These are phyloP conservation scores for Pandion haliaetus DNA, from an alignment of 2,113 vertebrate genomes.

Conservation along the genomic window DNA sequence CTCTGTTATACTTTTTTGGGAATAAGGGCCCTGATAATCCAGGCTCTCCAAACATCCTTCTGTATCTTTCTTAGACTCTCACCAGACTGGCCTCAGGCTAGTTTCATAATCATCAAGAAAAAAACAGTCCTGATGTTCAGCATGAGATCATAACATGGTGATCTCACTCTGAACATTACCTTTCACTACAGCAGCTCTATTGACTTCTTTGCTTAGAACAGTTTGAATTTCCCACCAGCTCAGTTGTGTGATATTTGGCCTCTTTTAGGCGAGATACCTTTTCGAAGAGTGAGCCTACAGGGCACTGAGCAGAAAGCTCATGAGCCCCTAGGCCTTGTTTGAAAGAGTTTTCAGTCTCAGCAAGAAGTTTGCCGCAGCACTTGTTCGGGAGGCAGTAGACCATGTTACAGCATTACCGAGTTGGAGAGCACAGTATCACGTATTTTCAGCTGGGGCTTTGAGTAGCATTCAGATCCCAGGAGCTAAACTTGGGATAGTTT, in stretches of 20 bases:
- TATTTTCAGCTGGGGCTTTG: slow-evolving; percentile 8
- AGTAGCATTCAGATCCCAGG: background rate
- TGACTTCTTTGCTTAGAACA: slow-evolving; percentile 45
- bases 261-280: slow-evolving; percentile 25
- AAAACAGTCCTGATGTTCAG: slow-evolving; percentile 49
- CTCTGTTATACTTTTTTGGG: slow-evolving; percentile 12
- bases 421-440: background rate
- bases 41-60: slow-evolving; percentile 15
- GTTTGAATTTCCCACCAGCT: slow-evolving; percentile 53
- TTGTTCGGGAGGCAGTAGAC: background rate
- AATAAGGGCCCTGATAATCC: slow-evolving; percentile 26
- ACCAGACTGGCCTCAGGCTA: slow-evolving; percentile 57
- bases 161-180: slow-evolving; percentile 56
- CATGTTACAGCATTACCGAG: background rate
- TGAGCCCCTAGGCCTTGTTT: slow-evolving; percentile 18
- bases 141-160: slow-evolving; percentile 58
- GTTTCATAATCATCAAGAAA: slow-evolving; percentile 51
- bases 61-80: slow-evolving; percentile 38
- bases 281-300: slow-evolving; percentile 30
- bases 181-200: slow-evolving; percentile 33
- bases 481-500: background rate
- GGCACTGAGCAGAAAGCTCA: slow-evolving; percentile 35
- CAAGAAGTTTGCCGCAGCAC: slow-evolving; percentile 20
- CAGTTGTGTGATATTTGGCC: slow-evolving; percentile 52
- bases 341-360: slow-evolving; percentile 45